Evolutionary conservation across 2,888 invertebrate genomes (phyloP), one percentile per base, ranked within the genome.

Genomic region (Zootermopsis nevadensis): DNA sequence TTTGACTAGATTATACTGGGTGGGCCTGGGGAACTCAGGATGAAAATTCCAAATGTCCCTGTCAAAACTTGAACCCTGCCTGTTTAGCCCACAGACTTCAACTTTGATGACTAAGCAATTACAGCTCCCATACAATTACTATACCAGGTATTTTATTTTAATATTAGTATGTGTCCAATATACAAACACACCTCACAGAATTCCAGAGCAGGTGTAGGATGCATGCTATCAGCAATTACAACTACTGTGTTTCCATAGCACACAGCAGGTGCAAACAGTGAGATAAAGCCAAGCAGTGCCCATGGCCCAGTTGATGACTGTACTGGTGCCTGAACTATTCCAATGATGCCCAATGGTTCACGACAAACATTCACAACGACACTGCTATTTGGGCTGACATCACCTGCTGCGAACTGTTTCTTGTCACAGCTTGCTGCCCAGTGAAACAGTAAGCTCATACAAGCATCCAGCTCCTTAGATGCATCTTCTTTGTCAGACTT

Each of bases 371-470:
- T 76, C 15, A 67, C 66, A 22, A 53, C 22, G 19, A 74, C 38
- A n/a, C 55, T 66, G 31, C 15, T 38, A 31, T 42, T 69, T 12
- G 42, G 35, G 10, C 42, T 48, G 27, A n/a, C 24, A 48, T 83
- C 69, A 7, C 38, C 67, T 27, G 12, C 31, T 24, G 33, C 6
- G 0, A 55, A 35, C 6, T 24, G 35, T 6, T 24, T 48, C 66
- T 84, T 84, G 77, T 84, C 80, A 42, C 82, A 82, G n/a, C 48
- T 38, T 30, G 76, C 74, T 24, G 82, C 80, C 84, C 84, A 84
- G 67, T 76, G 67, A 67, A 82, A 82, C 35, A 82, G 31, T 30
- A 82, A 60, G 24, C 79, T 66, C 35, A 80, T 31, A 33, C 77
- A 67, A 19, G 48, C 30, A 30, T 74, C 66, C 19, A 81, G 60